Evolutionary conservation across 2,888 invertebrate genomes (phyloP), one percentile per base, ranked within the genome.

Genomic region (Tineola bisselliella): DNA sequence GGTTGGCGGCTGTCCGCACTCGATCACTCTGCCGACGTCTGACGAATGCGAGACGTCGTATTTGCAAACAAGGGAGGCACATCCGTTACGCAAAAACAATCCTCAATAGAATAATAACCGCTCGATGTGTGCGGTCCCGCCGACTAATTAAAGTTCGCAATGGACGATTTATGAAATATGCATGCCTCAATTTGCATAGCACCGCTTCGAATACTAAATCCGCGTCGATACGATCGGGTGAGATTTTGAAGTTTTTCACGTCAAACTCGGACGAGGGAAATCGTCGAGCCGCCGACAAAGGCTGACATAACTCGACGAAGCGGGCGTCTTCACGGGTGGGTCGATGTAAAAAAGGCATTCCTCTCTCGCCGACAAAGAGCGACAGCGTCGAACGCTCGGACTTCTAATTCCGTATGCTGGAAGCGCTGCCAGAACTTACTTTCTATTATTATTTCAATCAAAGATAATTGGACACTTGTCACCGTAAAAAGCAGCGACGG

Each of bases 371-470:
- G 70, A 64, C 67, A 69, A 66, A 66, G 67, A 52, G 54, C 48
- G 44, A 38, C 48, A 13, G 44, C 60, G 15, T 31, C 8, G 48
- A 31, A n/a, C 43, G 25, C 54, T 17, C 54, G 52, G 43, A 44
- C 44, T 38, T 66, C 75, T 75, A 71, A 77, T 78, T 75, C 69
- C 72, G 77, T 73, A 77, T 79, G 75, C 81, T 72, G 74, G 66
- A 68, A 70, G 71, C 76, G 75, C 70, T 70, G 68, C 66, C 66
- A 70, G 68, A 68, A 65, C 64, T 64, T 65, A 66, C 69, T 68
- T 69, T 75, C 79, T 79, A 80, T 82, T 81, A 82, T 83, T 81
- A 81, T 80, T 82, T 80, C 81, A 79, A 81, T 83, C 80, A 75
- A 70, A 74, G 74, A 76, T 83, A 83, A 82, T 83, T 82, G 83